Evolutionary conservation across 2,888 invertebrate species (phyloP).

Genomic region (Rhyacophila evoluta): DNA sequence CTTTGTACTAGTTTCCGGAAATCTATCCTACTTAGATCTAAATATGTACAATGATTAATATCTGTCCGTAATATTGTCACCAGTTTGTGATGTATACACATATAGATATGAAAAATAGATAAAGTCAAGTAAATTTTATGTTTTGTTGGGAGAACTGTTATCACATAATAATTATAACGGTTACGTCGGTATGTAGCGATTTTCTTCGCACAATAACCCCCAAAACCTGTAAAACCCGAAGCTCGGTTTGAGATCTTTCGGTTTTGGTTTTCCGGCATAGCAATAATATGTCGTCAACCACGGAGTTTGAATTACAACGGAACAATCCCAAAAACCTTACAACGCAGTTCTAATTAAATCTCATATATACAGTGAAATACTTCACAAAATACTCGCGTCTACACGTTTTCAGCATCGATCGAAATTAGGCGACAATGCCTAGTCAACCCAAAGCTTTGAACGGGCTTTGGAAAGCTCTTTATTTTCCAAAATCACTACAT

Average conservation of each 20-base stretch:
- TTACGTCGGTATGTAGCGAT: not conserved
- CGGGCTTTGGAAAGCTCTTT: too few relatives aligned
- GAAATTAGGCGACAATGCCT: not conserved
- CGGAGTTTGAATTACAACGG: not conserved
- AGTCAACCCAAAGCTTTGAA: too few relatives aligned
- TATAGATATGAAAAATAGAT: too few relatives aligned
- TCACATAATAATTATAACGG: not conserved
- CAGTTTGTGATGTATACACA: too few relatives aligned
- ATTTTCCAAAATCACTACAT: too few relatives aligned
- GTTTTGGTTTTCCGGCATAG: not conserved
- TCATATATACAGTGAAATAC: not conserved
- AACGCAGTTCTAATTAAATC: not conserved
- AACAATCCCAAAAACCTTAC: not conserved
- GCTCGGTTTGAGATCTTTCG: not conserved
- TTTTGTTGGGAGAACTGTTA: not conserved
- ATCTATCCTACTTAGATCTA: too few relatives aligned
- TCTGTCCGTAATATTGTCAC: too few relatives aligned
- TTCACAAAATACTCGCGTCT: not conserved
- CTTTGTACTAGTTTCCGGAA: too few relatives aligned
- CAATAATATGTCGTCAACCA: conserved; percentile 6
- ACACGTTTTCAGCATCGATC: not conserved
- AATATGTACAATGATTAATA: too few relatives aligned
- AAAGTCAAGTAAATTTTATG: too few relatives aligned
- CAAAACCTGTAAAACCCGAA: conserved; percentile 4
- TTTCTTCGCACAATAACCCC: not conserved